Evolutionary conservation across 2,888 invertebrate species (phyloP), one percentile per base, ranked within the genome.

Genomic region (Apeira syringaria): DNA sequence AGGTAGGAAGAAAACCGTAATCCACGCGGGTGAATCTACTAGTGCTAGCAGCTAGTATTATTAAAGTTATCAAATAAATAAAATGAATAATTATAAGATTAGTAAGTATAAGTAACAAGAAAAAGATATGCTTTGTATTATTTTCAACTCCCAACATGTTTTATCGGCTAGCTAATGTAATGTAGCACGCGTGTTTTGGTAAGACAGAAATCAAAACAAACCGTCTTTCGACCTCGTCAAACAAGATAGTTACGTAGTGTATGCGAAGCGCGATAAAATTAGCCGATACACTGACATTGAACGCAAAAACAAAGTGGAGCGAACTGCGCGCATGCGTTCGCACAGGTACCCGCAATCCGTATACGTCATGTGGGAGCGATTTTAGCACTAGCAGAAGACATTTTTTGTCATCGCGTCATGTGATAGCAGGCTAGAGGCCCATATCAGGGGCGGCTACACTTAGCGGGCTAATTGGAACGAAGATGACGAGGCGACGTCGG

Each of bases 271-370:
- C 66, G 88, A 84, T 87, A 88, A 87, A 87, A 87, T 88, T 88
- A 88, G 87, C 81, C 76, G 80, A 83, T 86, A 86, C 81, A 79
- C 84, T 87, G 87, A 88, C 88, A 88, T 88, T 88, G 87, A 86
- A 88, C 86, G 86, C 80, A 82, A 86, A 84, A 86, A 84, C 85
- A 85, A 86, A 85, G 81, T 86, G 71, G 82, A 80, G 74, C 80
- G 74, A 70, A 71, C 59, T 68, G 65, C 57, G 78, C 84, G 83
- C 83, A 78, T 75, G 81, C 79, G 81, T 67, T 67, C 80, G 35
- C 36, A 42, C 42, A 33, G 49, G 45, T 48, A 80, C 75, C 79
- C 20, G 5, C 20, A 7, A 5, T 5, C 66, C 58, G 61, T 50
- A 71, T 69, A 64, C 68, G 61, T 17, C 4, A 5, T 20, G 20